phyloP scores from a whole-genome alignment of 2,113 vertebrate genomes.

The Tympanuchus pallidicinctus region DNA sequence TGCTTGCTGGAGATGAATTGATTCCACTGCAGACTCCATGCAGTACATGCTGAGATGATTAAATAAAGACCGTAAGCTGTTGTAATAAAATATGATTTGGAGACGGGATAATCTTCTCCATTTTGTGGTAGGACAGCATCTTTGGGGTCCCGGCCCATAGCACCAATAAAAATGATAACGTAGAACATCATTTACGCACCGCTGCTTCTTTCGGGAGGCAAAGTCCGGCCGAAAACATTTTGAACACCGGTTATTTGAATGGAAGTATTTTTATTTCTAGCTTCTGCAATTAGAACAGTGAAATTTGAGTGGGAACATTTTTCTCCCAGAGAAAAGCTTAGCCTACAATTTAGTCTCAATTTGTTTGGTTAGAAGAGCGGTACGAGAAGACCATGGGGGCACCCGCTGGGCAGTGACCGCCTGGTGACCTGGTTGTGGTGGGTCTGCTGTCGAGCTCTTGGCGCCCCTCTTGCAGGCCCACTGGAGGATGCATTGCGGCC shows the following conservation, averaged over 20 bases:
- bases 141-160: constrained; percentile 10
- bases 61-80: constrained; percentile 40
- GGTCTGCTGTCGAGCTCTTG: background rate
- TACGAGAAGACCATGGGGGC: background rate
- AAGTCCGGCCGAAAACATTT: constrained; percentile 45
- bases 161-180: background rate
- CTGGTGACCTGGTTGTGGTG: background rate
- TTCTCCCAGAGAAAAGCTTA: constrained; percentile 20
- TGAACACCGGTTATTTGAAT: constrained; percentile 40
- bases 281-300: constrained; percentile 59
- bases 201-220: background rate
- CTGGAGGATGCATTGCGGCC: background rate
- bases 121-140: constrained; percentile 47
- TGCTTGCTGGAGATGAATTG: constrained; percentile 43
- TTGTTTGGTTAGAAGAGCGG: constrained; percentile 3
- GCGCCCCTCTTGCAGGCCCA: background rate
- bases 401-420: background rate
- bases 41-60: constrained; percentile 48
- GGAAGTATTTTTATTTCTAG: constrained; percentile 56
- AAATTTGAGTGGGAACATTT: constrained; percentile 50
- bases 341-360: constrained; percentile 27
- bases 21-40: constrained; percentile 30
- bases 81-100: constrained; percentile 46
- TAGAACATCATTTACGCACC: background rate
- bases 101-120: background rate